phyloP scores from a whole-genome alignment of 2,797 vertebrate genomes.

The Enteromius paludinosus region DNA sequence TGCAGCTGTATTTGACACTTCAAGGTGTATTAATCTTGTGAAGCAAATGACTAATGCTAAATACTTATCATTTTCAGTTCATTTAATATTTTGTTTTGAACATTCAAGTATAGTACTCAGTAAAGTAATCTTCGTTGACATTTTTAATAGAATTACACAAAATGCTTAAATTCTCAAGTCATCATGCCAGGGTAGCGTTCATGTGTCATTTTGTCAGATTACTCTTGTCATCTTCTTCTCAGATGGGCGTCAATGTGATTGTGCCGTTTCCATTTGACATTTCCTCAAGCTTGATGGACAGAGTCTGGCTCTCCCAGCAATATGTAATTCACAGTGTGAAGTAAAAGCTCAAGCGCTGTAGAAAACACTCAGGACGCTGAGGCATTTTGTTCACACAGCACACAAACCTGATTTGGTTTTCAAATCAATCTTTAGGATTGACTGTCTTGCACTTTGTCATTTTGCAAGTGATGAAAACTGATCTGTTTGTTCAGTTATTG shows the following conservation, averaged over 20 bases:
- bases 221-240: slow-evolving; percentile 14
- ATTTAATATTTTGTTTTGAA: neutral
- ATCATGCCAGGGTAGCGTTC: neutral
- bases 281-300: slow-evolving; percentile 47
- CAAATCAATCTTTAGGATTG: slow-evolving; percentile 12
- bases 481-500: neutral
- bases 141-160: slow-evolving; percentile 23
- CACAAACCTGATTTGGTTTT: slow-evolving; percentile 45
- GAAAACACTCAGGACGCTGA: neutral
- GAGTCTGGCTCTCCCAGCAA: slow-evolving; percentile 19
- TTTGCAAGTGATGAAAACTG: slow-evolving; percentile 18
- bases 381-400: neutral
- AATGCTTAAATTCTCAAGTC: slow-evolving; percentile 5
- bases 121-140: neutral
- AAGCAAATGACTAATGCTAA: neutral
- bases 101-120: neutral
- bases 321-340: slow-evolving; percentile 23
- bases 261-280: slow-evolving; percentile 52
- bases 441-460: neutral
- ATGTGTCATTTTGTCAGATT: slow-evolving; percentile 33
- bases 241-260: neutral
- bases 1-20: neutral
- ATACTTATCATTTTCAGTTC: neutral
- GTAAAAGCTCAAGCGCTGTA: slow-evolving; percentile 10
- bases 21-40: neutral